These are phyloP conservation scores for Apeltes quadracus DNA, from an alignment of 2,113 vertebrate genomes.

Conservation along the genomic window DNA sequence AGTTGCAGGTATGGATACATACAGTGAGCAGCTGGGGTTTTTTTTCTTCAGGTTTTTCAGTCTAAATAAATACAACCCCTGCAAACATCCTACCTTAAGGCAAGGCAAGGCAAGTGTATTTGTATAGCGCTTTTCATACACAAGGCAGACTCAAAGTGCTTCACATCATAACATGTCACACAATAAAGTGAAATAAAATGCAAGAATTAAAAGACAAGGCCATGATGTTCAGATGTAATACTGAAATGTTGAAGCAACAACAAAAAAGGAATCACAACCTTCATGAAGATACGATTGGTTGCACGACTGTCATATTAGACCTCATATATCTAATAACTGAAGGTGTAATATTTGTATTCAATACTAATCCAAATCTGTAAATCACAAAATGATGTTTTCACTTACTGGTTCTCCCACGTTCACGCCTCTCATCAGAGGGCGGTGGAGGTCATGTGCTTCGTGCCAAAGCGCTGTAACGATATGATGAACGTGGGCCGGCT, in stretches of 20 bases:
- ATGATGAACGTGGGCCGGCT: constrained; percentile 92
- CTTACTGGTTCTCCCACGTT: neutral
- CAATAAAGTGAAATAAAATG: too few relatives aligned
- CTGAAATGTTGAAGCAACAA: neutral
- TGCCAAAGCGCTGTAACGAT: constrained; percentile 91
- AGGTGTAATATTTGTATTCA: neutral
- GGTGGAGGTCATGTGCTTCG: constrained; percentile 90
- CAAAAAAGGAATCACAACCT: neutral
- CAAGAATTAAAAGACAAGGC: too few relatives aligned
- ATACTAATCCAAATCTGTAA: neutral
- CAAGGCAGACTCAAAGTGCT: too few relatives aligned
- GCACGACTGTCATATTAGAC: neutral
- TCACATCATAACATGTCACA: too few relatives aligned
- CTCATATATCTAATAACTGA: neutral
- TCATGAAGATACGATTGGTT: neutral
- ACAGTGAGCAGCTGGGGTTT: too few relatives aligned
- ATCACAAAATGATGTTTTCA: neutral
- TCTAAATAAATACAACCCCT: neutral
- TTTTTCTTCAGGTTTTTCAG: neutral
- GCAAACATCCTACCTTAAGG: neutral
- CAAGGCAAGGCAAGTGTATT: too few relatives aligned
- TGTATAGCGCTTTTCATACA: too few relatives aligned
- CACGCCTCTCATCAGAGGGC: constrained; percentile 78
- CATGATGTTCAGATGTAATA: neutral
- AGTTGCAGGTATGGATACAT: constrained; percentile 80